phyloP scores from a whole-genome alignment of 2,797 vertebrate genomes.

The Atherinosoma microstoma region DNA sequence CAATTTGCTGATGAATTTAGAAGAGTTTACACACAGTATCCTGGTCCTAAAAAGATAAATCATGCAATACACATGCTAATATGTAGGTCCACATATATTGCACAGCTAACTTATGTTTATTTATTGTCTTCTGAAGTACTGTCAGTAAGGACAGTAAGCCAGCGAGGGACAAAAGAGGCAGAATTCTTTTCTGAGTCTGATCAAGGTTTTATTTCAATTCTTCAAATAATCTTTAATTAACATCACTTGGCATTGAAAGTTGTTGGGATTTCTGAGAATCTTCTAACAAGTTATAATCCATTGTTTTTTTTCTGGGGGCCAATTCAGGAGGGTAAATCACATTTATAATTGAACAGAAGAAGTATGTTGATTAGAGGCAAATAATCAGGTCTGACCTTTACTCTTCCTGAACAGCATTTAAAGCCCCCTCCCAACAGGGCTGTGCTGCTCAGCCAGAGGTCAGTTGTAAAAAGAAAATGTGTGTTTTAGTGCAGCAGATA shows the following conservation, averaged over 20 bases:
- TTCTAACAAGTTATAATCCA: slow-evolving; percentile 10
- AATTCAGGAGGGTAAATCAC: slow-evolving; percentile 27
- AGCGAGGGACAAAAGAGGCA: background rate
- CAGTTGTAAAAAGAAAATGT: slow-evolving; percentile 45
- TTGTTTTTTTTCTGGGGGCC: slow-evolving; percentile 10
- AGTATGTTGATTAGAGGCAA: slow-evolving; percentile 46
- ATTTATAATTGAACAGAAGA: slow-evolving; percentile 39
- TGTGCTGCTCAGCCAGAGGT: slow-evolving; percentile 55
- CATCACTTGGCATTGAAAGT: slow-evolving; percentile 6
- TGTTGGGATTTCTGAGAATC: background rate
- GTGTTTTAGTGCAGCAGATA: slow-evolving; percentile 36
- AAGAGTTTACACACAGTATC: background rate
- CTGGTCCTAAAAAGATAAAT: slow-evolving; percentile 15
- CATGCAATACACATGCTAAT: background rate
- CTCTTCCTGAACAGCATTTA: slow-evolving; percentile 30
- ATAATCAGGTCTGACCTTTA: slow-evolving; percentile 53
- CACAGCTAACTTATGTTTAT: background rate
- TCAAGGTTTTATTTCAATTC: background rate
- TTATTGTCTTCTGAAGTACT: background rate
- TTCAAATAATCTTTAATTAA: background rate
- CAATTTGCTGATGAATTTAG: slow-evolving; percentile 26
- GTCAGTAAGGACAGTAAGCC: background rate
- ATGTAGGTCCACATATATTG: background rate
- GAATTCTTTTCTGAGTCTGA: slow-evolving; percentile 2
- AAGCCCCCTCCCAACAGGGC: slow-evolving; percentile 19